phyloP scores from a whole-genome alignment of 1,140 invertebrate genomes.

The Copidosoma floridanum region DNA sequence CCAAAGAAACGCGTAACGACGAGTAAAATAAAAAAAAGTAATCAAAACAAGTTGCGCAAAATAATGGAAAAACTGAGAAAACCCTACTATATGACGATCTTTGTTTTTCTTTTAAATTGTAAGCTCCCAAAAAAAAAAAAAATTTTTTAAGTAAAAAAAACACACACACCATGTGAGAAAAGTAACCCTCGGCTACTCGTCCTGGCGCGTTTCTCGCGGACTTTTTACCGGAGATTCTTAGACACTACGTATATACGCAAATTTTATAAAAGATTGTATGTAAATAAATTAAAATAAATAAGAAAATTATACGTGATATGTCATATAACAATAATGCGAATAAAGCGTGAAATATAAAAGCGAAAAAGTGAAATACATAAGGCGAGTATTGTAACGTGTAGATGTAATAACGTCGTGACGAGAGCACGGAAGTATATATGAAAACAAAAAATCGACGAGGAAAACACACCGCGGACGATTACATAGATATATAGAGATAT shows the following conservation, averaged over 20 bases:
- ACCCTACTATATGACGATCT: too few species aligned
- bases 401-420: conserved; percentile 24
- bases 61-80: too few species aligned
- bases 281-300: conserved; percentile 19
- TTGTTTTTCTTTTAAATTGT: background rate
- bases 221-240: conserved; percentile 23
- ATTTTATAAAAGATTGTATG: conserved; percentile 28
- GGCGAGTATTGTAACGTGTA: conserved; percentile 23
- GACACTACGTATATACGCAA: conserved; percentile 21
- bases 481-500: too few species aligned
- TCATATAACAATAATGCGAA: conserved; percentile 13
- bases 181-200: conserved; percentile 5
- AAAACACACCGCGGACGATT: too few species aligned
- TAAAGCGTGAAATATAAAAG: background rate
- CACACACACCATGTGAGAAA: too few species aligned
- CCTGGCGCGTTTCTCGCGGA: conserved; percentile 26
- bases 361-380: conserved; percentile 3
- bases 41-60: too few species aligned
- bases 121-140: too few species aligned
- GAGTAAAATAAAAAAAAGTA: conserved; percentile 22
- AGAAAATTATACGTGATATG: conserved; percentile 27
- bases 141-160: too few species aligned
- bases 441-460: conserved; percentile 15
- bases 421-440: too few species aligned
- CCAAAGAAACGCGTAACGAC: conserved; percentile 28